These are phyloP conservation scores for Scaptomyza montana DNA, from an alignment of 1,140 invertebrate species.

Conservation along the genomic window DNA sequence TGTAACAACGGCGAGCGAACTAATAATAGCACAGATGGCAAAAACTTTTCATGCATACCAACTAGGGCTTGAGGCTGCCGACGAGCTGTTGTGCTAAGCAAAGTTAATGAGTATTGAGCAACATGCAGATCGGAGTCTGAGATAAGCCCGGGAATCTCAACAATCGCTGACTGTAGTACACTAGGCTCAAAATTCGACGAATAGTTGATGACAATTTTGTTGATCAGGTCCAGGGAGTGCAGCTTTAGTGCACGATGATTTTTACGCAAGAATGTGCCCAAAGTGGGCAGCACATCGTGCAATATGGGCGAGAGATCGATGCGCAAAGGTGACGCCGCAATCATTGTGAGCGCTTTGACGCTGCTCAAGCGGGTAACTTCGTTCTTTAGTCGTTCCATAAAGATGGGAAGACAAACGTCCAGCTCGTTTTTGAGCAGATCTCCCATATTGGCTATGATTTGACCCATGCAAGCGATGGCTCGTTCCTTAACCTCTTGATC, in stretches of 20 bases:
- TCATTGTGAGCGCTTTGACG: slow-evolving; percentile 97
- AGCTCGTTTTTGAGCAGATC: slow-evolving; percentile 91
- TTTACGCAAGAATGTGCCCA: slow-evolving; percentile 97
- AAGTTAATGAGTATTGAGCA: slow-evolving; percentile 93
- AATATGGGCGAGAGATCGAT: slow-evolving; percentile 95
- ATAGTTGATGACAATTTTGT: slow-evolving; percentile 95
- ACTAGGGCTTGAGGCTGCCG: slow-evolving; percentile 84
- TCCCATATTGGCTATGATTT: slow-evolving; percentile 96
- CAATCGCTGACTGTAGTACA: slow-evolving; percentile 90
- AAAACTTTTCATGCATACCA: slow-evolving; percentile 85
- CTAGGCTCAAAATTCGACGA: slow-evolving; percentile 88
- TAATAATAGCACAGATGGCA: slow-evolving; percentile 93
- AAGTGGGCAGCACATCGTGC: slow-evolving; percentile 94
- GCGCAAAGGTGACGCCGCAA: slow-evolving; percentile 94
- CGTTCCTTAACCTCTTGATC: slow-evolving; percentile 99
- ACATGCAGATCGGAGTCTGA: slow-evolving; percentile 98
- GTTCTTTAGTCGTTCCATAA: slow-evolving; percentile 96
- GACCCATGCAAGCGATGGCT: slow-evolving; percentile 98
- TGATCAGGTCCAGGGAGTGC: slow-evolving; percentile 94
- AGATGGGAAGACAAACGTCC: slow-evolving; percentile 94
- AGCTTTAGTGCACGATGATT: slow-evolving; percentile 98
- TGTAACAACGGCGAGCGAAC: slow-evolving; percentile 96
- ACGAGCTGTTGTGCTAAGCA: slow-evolving; percentile 87
- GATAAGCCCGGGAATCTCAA: slow-evolving; percentile 94
- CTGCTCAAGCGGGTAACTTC: slow-evolving; percentile 98